Conservation (phyloP, 2,113 vertebrate genomes). For the Actenoides lindsayi region DNA sequence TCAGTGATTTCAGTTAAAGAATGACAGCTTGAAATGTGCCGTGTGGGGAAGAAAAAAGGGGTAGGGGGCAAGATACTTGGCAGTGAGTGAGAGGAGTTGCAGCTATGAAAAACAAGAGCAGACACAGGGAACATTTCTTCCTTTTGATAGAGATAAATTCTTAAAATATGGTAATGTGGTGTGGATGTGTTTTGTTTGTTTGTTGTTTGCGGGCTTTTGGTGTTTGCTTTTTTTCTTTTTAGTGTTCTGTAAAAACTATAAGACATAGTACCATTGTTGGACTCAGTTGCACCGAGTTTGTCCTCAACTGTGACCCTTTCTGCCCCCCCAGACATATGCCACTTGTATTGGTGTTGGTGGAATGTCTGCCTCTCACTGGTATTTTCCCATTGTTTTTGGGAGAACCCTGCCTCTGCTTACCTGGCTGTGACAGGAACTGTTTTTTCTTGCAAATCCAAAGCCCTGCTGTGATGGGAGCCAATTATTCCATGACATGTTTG, state of each 20-base stretch:
- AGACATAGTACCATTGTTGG: background rate
- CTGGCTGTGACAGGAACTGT: background rate
- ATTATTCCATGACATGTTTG: constrained; percentile 15
- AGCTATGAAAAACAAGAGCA: background rate
- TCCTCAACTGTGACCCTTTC: background rate
- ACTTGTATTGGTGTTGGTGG: background rate
- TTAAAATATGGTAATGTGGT: background rate
- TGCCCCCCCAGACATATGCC: background rate
- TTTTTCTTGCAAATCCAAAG: background rate
- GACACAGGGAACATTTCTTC: background rate
- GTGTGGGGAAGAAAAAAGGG: background rate
- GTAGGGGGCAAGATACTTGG: background rate
- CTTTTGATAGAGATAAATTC: background rate
- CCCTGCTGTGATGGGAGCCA: constrained; percentile 3
- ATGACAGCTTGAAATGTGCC: background rate
- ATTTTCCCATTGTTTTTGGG: background rate
- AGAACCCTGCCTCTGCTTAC: background rate
- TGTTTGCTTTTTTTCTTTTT: background rate
- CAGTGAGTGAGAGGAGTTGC: background rate
- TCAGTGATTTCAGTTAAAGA: background rate
- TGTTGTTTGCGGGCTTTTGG: background rate
- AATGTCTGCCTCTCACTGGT: background rate
- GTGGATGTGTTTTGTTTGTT: background rate
- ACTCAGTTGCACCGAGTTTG: background rate
- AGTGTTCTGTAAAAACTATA: background rate